Evolutionary conservation across 2,888 invertebrate species (phyloP).

Genomic region (Phortica magna): DNA sequence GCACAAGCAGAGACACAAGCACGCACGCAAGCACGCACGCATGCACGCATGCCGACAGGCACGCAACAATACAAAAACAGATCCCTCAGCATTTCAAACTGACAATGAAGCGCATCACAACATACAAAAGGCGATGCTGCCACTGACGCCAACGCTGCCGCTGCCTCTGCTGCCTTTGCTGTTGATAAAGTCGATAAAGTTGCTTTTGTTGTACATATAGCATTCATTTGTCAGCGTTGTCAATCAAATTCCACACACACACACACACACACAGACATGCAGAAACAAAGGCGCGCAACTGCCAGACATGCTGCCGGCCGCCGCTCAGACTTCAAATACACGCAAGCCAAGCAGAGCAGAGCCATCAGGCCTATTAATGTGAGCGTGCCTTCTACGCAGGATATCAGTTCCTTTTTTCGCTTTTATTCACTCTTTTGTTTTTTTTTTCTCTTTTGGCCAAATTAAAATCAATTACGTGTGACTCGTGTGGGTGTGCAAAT

Average conservation of each 20-base stretch:
- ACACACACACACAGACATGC: slow-evolving; percentile 1
- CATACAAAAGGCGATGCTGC: slow-evolving; percentile 53
- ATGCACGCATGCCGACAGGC: neutral
- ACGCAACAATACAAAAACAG: neutral
- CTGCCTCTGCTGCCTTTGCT: slow-evolving; percentile 28
- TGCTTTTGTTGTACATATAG: slow-evolving; percentile 36
- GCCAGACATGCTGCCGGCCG: slow-evolving; percentile 1
- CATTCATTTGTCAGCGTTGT: slow-evolving; percentile 65
- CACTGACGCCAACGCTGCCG: neutral
- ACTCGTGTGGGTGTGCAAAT: neutral
- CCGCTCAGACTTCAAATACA: too few relatives aligned
- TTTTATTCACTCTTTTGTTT: neutral
- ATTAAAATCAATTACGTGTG: slow-evolving; percentile 62
- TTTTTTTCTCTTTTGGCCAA: slow-evolving; percentile 16
- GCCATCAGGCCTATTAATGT: slow-evolving; percentile 49
- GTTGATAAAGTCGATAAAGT: slow-evolving; percentile 60
- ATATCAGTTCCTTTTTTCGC: slow-evolving; percentile 5
- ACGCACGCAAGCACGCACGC: slow-evolving; percentile 15
- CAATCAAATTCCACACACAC: slow-evolving; percentile 55
- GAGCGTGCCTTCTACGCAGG: slow-evolving; percentile 42
- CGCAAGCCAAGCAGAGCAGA: too few relatives aligned
- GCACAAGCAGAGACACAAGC: neutral
- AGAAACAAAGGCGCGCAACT: neutral
- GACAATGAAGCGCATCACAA: slow-evolving; percentile 48
- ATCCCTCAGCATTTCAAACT: slow-evolving; percentile 12